These are phyloP conservation scores for Mastigias papua DNA, from an alignment of 30 jellyfish, hydroid and myxozoan genomes.

Conservation along the genomic window DNA sequence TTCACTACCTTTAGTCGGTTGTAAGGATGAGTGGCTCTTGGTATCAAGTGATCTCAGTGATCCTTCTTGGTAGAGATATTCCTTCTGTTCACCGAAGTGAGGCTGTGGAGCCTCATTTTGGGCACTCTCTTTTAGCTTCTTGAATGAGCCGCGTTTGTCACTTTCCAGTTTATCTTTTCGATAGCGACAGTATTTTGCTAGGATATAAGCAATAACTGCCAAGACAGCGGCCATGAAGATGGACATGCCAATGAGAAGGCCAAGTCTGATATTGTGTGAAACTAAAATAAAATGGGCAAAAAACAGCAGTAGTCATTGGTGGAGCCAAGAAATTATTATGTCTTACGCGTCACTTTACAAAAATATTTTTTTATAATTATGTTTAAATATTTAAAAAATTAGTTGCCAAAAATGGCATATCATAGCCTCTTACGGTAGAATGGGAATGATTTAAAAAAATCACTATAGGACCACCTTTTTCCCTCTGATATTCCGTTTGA, in stretches of 20 bases:
- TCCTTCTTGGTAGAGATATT: constrained; percentile 32
- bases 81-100: constrained; percentile 40
- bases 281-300: constrained; percentile 21
- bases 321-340: too few species aligned
- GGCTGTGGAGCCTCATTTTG: neutral
- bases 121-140: neutral
- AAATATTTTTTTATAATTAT: too few species aligned
- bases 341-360: too few species aligned
- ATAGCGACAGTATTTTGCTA: constrained; percentile 16
- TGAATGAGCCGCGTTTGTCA: constrained; percentile 56
- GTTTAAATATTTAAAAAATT: too few species aligned
- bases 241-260: constrained; percentile 46
- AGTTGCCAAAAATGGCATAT: too few species aligned
- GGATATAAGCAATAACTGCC: neutral
- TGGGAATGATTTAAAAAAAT: too few species aligned
- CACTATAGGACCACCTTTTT: too few species aligned
- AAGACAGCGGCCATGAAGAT: constrained; percentile 24
- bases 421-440: too few species aligned
- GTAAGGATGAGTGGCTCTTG: constrained; percentile 28
- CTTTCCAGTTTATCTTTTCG: constrained; percentile 25
- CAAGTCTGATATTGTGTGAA: constrained; percentile 44
- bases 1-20: constrained; percentile 75
- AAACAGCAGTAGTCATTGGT: neutral
- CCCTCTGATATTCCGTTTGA: too few species aligned
- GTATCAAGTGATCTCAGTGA: constrained; percentile 20